Conservation (phyloP, 2,888 invertebrate genomes). For the Pollenia angustigena region DNA sequence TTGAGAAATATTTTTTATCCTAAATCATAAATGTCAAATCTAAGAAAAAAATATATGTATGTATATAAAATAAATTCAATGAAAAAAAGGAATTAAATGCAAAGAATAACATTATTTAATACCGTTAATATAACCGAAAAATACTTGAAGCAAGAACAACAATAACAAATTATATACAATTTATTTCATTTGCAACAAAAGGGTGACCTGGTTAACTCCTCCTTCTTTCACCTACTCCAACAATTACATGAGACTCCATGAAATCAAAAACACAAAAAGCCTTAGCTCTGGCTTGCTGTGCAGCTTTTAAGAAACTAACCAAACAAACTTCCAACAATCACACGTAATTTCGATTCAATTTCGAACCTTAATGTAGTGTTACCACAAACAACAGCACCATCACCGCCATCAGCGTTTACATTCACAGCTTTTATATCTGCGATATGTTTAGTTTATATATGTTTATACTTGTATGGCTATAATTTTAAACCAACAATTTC, state of each 20-base stretch:
- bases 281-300: constrained; percentile 49
- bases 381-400: constrained; percentile 13
- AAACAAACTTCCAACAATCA: constrained; percentile 58
- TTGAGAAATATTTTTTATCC: background rate
- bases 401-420: background rate
- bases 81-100: constrained; percentile 1
- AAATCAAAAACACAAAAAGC: constrained; percentile 27
- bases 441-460: constrained; percentile 3
- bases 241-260: background rate
- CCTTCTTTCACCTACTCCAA: constrained; percentile 47
- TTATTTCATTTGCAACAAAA: constrained; percentile 45
- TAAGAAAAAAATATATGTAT: background rate
- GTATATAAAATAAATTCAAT: no score
- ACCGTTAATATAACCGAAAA: constrained; percentile 66
- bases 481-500: constrained; percentile 49
- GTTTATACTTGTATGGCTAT: constrained; percentile 25
- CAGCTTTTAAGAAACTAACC: constrained; percentile 43
- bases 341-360: constrained; percentile 59
- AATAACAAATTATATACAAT: constrained; percentile 48
- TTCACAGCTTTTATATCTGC: constrained; percentile 11
- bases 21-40: background rate
- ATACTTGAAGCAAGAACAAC: background rate
- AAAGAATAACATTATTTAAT: constrained; percentile 3
- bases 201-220: constrained; percentile 69
- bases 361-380: constrained; percentile 48